Percentiles rank a stretch among this genome's conserved stretches.
phyloP scores from a whole-genome alignment of 2,888 invertebrate species.

The Parnassius glacialis region DNA sequence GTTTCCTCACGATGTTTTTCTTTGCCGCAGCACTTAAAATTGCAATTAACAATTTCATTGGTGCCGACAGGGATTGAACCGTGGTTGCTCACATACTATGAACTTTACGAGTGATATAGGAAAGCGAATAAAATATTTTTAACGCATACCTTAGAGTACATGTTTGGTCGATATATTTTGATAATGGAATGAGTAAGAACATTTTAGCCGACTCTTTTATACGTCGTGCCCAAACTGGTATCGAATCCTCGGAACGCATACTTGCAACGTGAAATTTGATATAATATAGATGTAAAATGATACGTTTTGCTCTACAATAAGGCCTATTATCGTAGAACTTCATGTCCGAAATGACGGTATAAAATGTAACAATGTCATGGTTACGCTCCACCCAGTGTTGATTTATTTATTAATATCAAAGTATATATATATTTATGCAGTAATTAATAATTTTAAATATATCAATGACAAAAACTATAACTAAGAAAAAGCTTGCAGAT shows the following conservation, averaged over 20 bases:
- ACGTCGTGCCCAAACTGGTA: conserved; percentile 29
- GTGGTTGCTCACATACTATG: too few relatives aligned
- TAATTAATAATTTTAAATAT: too few relatives aligned
- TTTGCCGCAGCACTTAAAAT: too few relatives aligned
- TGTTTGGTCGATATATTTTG: conserved; percentile 64
- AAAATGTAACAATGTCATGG: conserved; percentile 51
- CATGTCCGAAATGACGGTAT: conserved; percentile 30
- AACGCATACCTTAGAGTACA: conserved; percentile 63
- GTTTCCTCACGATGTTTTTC: too few relatives aligned
- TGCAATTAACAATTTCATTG: too few relatives aligned
- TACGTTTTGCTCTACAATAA: background rate
- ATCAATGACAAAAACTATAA: too few relatives aligned
- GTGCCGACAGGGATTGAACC: too few relatives aligned
- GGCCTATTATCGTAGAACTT: background rate
- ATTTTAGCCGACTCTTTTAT: conserved; percentile 31
- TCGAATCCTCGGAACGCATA: conserved; percentile 15
- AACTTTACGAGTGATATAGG: too few relatives aligned
- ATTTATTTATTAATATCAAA: conserved; percentile 16
- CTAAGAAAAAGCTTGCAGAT: too few relatives aligned
- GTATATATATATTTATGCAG: background rate
- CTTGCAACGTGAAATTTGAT: background rate
- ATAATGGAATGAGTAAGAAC: conserved; percentile 60
- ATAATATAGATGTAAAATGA: background rate
- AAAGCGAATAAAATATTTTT: too few relatives aligned
- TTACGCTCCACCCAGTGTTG: conserved; percentile 33